Base-by-base conservation (phyloP, 37 sponge, comb jelly and placozoan genomes). In the Beroe forskalii region DNA sequence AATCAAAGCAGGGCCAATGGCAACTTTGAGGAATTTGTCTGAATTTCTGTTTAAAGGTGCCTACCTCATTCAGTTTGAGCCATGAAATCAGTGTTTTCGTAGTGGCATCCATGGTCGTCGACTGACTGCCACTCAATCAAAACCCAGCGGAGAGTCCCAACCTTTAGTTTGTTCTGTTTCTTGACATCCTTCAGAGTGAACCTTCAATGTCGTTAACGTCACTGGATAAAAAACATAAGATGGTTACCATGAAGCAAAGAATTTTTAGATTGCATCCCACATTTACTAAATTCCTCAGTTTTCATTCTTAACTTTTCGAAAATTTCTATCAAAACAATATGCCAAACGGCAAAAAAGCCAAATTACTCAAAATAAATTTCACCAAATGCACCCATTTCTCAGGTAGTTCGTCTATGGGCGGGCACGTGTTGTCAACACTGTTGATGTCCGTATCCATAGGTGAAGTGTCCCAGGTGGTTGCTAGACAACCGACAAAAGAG, bases 401-500 rank as follows among this genome's bases (percentile, higher is more conserved):
- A 41, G 86, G 86, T 42, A 80, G 55, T 30, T 44, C 86, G 55
- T 80, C 86, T 28, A 80, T 80, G 17, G 55, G 25, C 30, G 86
- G 86, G 42, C 86, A 80, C 8, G 55, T 3, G 28, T 80, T 80
- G 35, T 44, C 86, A 9, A 22, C 27, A 3, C 4, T 44, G n/a
- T 9, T 14, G 24, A 80, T 43, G 22, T 80, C 86, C 40, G 33
- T 39, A 3, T 72, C 35, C 35, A 35, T 72, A 36, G 33, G 63
- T 98, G 99, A 0, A 98, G 62, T 48, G 95, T 67, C 89, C 95
- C 25, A 30, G 95, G 89, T 92, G 92, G 43, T 98, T 98, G 1
- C 95, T 93, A 35, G 96, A 93, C 24, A 98, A 91, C 37, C 95
- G 94, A 32, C 98, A 97, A 83, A 93, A 98, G 37, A 95, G 86